Evolutionary conservation across 2,888 invertebrate species (phyloP).

Genomic region (Scelioninae gen. 1): DNA sequence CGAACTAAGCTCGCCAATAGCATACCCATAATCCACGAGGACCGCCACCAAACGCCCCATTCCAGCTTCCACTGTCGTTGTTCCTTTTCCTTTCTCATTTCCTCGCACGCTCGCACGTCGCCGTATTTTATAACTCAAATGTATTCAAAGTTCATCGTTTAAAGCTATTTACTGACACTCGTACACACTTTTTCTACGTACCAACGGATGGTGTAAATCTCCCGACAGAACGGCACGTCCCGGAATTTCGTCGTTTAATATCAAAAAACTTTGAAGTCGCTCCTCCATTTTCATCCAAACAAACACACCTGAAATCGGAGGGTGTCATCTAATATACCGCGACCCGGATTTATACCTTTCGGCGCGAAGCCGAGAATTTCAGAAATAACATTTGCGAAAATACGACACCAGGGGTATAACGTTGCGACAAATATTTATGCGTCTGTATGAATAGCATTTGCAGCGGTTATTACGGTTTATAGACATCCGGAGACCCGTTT

Average conservation of each 20-base stretch:
- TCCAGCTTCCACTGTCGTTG: conserved; percentile 50
- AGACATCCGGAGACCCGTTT: not conserved
- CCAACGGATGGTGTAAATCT: conserved; percentile 43
- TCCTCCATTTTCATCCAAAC: too few species aligned
- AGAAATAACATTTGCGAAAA: conserved; percentile 17
- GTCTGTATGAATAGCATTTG: conserved; percentile 16
- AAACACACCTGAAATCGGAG: too few species aligned
- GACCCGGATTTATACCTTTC: conserved; percentile 25
- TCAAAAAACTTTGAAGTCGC: too few species aligned
- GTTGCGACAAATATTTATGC: conserved; percentile 23
- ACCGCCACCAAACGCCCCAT: conserved; percentile 65
- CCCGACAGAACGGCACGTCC: too few species aligned
- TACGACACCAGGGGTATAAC: not conserved
- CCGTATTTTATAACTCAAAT: conserved; percentile 55
- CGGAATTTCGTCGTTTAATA: conserved; percentile 31
- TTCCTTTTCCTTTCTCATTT: conserved; percentile 67
- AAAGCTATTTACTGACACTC: conserved; percentile 51
- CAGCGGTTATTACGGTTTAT: conserved; percentile 27
- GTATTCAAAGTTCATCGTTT: conserved; percentile 55
- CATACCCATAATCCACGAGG: conserved; percentile 74
- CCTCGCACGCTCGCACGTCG: conserved; percentile 34
- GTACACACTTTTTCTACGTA: conserved; percentile 30
- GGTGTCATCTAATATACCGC: conserved; percentile 35
- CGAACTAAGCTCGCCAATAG: conserved; percentile 78
- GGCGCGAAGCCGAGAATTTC: conserved; percentile 3